Percentiles rank a stretch among this genome's conserved stretches.
Evolutionary conservation across 37 sponge, comb jelly and placozoan species (phyloP).

Genomic region (Axinella damicornis): DNA sequence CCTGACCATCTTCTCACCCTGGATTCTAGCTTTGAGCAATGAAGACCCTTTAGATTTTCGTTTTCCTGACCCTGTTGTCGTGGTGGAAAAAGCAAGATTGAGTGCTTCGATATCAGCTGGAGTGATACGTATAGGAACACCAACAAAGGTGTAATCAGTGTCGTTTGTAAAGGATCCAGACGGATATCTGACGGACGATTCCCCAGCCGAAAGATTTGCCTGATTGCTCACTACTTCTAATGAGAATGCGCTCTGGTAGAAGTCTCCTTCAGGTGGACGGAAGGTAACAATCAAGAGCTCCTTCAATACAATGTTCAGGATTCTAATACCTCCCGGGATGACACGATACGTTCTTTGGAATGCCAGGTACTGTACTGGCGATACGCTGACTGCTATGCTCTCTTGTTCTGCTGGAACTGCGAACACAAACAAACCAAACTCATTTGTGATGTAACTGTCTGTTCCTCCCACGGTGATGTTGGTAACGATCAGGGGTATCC

Average conservation of each 20-base stretch:
- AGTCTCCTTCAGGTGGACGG: not conserved
- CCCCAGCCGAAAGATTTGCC: not conserved
- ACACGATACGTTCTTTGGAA: not conserved
- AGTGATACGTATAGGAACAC: no score
- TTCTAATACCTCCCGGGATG: constrained; percentile 1
- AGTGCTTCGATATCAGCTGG: no score
- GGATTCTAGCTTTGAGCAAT: no score
- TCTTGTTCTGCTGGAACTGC: constrained; percentile 7
- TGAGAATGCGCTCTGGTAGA: not conserved
- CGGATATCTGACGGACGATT: not conserved
- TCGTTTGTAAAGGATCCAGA: no score
- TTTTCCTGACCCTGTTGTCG: no score
- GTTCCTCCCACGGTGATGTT: not conserved
- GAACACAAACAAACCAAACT: not conserved
- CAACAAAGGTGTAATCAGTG: no score
- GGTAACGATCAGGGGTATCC: not conserved
- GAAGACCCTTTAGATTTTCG: no score
- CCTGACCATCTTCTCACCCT: no score
- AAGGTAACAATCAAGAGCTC: not conserved
- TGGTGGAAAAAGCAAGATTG: no score
- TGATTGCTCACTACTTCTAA: not conserved
- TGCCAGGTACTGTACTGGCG: not conserved
- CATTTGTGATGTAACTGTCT: not conserved
- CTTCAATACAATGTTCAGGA: not conserved
- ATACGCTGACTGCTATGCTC: not conserved